phyloP scores from a whole-genome alignment of 64 coral and sea anemone genomes.

The Montipora foliosa region DNA sequence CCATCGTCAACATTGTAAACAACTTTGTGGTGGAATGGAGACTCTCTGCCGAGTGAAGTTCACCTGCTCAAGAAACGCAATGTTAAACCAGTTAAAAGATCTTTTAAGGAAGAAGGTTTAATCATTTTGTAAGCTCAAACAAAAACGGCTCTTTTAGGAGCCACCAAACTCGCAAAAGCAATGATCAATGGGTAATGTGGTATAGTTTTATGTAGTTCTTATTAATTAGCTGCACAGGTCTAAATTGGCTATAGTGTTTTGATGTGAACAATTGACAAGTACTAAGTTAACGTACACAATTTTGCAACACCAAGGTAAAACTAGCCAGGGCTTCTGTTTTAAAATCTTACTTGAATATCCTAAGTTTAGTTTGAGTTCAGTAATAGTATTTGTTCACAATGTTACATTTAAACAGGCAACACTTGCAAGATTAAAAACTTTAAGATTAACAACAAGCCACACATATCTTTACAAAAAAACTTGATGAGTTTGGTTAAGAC shows the following conservation, averaged over 20 bases:
- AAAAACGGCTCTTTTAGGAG: no score
- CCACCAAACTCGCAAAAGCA: no score
- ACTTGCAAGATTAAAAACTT: conserved; percentile 58
- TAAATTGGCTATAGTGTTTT: conserved; percentile 16
- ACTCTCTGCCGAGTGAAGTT: no score
- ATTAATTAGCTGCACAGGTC: no score
- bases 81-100: no score
- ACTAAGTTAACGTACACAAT: conserved; percentile 32
- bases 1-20: no score
- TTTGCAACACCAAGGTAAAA: conserved; percentile 12
- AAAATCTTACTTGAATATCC: conserved; percentile 19
- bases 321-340: conserved; percentile 3
- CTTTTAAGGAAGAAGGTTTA: no score
- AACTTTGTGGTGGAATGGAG: no score
- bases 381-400: conserved; percentile 35
- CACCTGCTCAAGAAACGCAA: no score
- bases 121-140: no score
- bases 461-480: conserved; percentile 69
- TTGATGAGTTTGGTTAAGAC: conserved; percentile 91
- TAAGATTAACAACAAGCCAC: conserved; percentile 54
- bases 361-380: not conserved
- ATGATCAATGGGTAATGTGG: no score
- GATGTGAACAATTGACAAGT: conserved; percentile 29
- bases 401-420: conserved; percentile 34
- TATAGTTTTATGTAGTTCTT: no score